These are phyloP conservation scores for Lasioglossum marginatum DNA, from an alignment of 2,888 invertebrate species.

Conservation along the genomic window DNA sequence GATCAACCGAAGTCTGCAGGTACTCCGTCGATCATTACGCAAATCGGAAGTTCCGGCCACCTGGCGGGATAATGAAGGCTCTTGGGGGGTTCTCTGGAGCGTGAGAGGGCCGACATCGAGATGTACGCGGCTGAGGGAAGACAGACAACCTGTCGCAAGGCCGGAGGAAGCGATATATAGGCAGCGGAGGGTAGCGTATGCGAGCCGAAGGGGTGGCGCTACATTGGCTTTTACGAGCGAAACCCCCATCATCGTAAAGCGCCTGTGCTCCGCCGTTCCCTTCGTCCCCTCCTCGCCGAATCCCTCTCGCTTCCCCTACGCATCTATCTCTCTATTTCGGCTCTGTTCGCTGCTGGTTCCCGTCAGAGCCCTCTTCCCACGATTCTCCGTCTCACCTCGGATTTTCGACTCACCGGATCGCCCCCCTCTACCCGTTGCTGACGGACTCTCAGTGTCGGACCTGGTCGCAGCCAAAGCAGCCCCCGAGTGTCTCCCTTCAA, in stretches of 20 bases:
- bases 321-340: constrained; percentile 5
- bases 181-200: constrained; percentile 46
- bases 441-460: constrained; percentile 49
- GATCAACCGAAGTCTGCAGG: constrained; percentile 5
- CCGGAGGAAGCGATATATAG: constrained; percentile 39
- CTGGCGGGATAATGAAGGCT: constrained; percentile 63
- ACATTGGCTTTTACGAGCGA: constrained; percentile 78
- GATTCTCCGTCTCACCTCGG: constrained; percentile 16
- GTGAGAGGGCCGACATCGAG: constrained; percentile 42
- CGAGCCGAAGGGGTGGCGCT: constrained; percentile 64
- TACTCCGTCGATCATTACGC: constrained; percentile 40
- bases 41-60: constrained; percentile 44
- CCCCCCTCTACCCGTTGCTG: constrained; percentile 18
- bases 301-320: constrained; percentile 8
- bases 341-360: neutral
- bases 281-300: constrained; percentile 1
- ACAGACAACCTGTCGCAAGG: constrained; percentile 41
- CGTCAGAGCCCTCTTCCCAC: neutral
- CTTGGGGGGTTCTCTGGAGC: constrained; percentile 50
- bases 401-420: constrained; percentile 17
- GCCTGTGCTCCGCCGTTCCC: constrained; percentile 65
- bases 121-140: constrained; percentile 23
- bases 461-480: constrained; percentile 20
- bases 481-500: constrained; percentile 59
- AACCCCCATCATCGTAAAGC: constrained; percentile 78